Percentiles rank a stretch among this genome's conserved stretches.
phyloP scores from a whole-genome alignment of 2,113 vertebrate species.

The Entosphenus tridentatus region DNA sequence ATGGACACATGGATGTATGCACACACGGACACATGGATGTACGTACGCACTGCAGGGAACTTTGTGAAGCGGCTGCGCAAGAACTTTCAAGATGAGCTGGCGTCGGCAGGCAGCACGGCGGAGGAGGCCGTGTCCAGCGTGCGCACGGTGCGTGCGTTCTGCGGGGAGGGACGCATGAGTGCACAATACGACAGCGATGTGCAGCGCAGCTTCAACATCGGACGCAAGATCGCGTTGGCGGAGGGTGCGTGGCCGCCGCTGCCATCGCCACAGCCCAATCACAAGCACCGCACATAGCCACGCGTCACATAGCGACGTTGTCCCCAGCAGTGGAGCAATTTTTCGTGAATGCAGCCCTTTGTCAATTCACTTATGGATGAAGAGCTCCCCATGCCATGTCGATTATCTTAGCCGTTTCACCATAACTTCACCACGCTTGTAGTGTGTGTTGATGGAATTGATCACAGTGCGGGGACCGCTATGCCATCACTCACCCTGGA shows the following conservation, averaged over 20 bases:
- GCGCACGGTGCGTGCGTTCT: slow-evolving; percentile 8
- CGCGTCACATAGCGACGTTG: too few relatives aligned
- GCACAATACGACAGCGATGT: slow-evolving; percentile 7
- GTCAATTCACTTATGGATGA: too few relatives aligned
- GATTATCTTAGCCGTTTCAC: too few relatives aligned
- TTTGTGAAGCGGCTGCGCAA: slow-evolving; percentile 9
- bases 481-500: too few relatives aligned
- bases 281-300: too few relatives aligned
- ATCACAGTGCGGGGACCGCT: too few relatives aligned
- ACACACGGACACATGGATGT: not conserved
- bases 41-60: not conserved
- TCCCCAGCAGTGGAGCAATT: too few relatives aligned
- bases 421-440: too few relatives aligned
- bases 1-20: not conserved
- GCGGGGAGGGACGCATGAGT: slow-evolving; percentile 6
- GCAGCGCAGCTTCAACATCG: slow-evolving; percentile 7
- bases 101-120: slow-evolving; percentile 5
- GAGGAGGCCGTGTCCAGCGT: slow-evolving; percentile 9
- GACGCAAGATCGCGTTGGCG: slow-evolving; percentile 6
- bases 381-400: too few relatives aligned
- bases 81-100: slow-evolving; percentile 8
- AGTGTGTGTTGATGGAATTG: too few relatives aligned
- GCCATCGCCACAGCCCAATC: too few relatives aligned
- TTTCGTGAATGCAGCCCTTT: too few relatives aligned
- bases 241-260: slow-evolving; percentile 1